These are phyloP conservation scores for Tetrao urogallus DNA, from an alignment of 2,113 vertebrate genomes.

Conservation along the genomic window DNA sequence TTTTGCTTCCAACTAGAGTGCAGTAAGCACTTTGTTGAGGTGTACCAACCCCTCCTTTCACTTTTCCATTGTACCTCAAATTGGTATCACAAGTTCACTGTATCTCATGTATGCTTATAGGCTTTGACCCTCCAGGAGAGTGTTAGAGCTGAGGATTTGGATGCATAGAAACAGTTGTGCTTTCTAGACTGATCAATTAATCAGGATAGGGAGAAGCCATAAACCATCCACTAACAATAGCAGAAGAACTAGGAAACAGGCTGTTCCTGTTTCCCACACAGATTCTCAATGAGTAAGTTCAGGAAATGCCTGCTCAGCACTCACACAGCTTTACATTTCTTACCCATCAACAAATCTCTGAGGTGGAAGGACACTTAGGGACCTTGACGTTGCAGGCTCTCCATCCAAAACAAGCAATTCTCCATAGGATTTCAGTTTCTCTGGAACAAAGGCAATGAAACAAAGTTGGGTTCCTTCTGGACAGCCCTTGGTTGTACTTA, in stretches of 20 bases:
- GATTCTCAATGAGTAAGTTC: neutral
- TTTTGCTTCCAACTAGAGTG: neutral
- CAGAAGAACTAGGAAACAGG: neutral
- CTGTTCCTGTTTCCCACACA: neutral
- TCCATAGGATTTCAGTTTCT: neutral
- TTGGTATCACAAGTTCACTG: neutral
- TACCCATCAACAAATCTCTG: neutral
- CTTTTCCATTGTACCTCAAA: neutral
- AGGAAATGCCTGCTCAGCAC: neutral
- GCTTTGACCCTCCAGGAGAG: neutral
- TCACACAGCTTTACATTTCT: neutral
- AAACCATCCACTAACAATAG: neutral
- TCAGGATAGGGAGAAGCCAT: neutral
- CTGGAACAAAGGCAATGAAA: conserved; percentile 2
- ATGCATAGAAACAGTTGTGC: neutral
- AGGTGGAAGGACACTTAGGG: neutral
- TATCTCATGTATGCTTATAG: neutral
- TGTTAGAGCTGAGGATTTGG: neutral
- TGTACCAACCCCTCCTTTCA: neutral
- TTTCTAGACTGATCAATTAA: neutral
- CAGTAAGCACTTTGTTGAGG: neutral
- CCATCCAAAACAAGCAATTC: neutral
- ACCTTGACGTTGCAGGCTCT: neutral
- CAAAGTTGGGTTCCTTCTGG: neutral
- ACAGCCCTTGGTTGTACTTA: neutral